A percentile compares a stretch with the other conserved stretches of the same genome.
phyloP scores from a whole-genome alignment of 2,888 invertebrate genomes.

The Pocota personata region DNA sequence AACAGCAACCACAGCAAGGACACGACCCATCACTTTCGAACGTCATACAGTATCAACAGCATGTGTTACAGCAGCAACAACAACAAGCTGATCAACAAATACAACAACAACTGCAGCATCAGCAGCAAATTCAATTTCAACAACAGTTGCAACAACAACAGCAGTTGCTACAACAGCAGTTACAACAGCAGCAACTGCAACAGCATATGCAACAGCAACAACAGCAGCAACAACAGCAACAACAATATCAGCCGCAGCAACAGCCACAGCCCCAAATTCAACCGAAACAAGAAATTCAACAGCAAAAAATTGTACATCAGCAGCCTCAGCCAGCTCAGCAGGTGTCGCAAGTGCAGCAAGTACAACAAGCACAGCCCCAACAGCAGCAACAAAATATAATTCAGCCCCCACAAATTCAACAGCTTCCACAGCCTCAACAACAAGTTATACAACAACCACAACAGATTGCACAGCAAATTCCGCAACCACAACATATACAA shows the following conservation, averaged over 20 bases:
- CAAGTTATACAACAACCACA: slow-evolving; percentile 72
- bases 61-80: slow-evolving; percentile 76
- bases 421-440: slow-evolving; percentile 74
- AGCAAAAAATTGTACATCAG: slow-evolving; percentile 62
- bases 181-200: slow-evolving; percentile 84
- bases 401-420: slow-evolving; percentile 71
- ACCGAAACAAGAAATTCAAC: slow-evolving; percentile 62
- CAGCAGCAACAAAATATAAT: slow-evolving; percentile 59
- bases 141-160: slow-evolving; percentile 85
- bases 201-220: slow-evolving; percentile 85
- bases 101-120: slow-evolving; percentile 83
- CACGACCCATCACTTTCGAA: slow-evolving; percentile 74
- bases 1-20: slow-evolving; percentile 77
- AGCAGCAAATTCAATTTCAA: slow-evolving; percentile 84
- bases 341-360: slow-evolving; percentile 81
- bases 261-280: slow-evolving; percentile 76
- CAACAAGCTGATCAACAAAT: slow-evolving; percentile 76
- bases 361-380: slow-evolving; percentile 69
- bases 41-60: slow-evolving; percentile 74
- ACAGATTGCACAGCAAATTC: slow-evolving; percentile 73
- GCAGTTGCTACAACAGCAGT: slow-evolving; percentile 83
- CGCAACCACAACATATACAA: slow-evolving; percentile 21
- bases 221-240: slow-evolving; percentile 81
- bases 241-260: slow-evolving; percentile 77
- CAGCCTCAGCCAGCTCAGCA: slow-evolving; percentile 75